Conservation (phyloP, 2,888 invertebrate genomes). For the Falcaria lacertinaria region DNA sequence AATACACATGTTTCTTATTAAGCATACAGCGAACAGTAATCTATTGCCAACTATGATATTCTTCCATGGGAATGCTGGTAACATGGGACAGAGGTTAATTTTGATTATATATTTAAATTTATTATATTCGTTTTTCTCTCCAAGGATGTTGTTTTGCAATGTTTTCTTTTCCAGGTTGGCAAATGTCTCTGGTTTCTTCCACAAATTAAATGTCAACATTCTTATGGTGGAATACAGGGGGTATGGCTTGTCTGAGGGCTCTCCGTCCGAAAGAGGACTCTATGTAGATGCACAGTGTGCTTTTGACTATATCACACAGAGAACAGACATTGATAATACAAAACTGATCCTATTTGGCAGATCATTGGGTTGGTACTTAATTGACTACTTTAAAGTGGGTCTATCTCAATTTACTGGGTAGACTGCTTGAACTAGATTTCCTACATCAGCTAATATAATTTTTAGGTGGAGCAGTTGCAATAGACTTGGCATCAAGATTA, state of each 20-base stretch:
- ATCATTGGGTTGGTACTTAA: slow-evolving; percentile 83
- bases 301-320: slow-evolving; percentile 88
- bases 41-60: slow-evolving; percentile 91
- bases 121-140: background rate
- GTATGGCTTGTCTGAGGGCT: slow-evolving; percentile 94
- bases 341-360: slow-evolving; percentile 95
- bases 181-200: slow-evolving; percentile 92
- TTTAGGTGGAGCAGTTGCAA: slow-evolving; percentile 93
- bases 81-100: slow-evolving; percentile 94
- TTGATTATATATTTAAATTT: background rate
- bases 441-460: slow-evolving; percentile 3
- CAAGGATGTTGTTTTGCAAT: background rate
- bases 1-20: slow-evolving; percentile 90
- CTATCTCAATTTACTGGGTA: too few relatives aligned
- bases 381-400: too few relatives aligned
- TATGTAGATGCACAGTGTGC: slow-evolving; percentile 93
- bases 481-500: slow-evolving; percentile 88
- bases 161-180: slow-evolving; percentile 81
- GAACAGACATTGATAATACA: slow-evolving; percentile 90
- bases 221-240: slow-evolving; percentile 97
- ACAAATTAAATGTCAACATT: slow-evolving; percentile 90
- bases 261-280: slow-evolving; percentile 92
- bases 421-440: background rate
- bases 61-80: slow-evolving; percentile 98
- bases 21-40: slow-evolving; percentile 84